phyloP scores from a whole-genome alignment of 23 tunicate genomes.

The Styela clava region DNA sequence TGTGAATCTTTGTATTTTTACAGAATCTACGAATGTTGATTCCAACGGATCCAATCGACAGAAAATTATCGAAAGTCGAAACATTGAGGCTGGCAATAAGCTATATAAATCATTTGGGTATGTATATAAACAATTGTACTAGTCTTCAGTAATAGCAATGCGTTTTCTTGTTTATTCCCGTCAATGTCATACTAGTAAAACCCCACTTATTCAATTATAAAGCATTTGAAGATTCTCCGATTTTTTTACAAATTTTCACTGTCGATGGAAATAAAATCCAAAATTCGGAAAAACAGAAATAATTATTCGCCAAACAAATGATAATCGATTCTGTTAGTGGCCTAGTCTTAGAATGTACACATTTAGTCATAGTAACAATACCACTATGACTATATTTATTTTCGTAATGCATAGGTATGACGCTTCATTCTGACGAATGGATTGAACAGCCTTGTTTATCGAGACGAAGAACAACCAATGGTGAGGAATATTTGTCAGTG shows the following conservation, averaged over 20 bases:
- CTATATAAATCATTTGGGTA: slow-evolving; percentile 66
- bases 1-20: background rate
- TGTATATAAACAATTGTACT: slow-evolving; percentile 1
- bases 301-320: no score
- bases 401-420: slow-evolving; percentile 52
- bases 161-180: no score
- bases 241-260: no score
- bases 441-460: slow-evolving; percentile 73
- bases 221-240: no score
- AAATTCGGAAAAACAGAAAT: no score
- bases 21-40: slow-evolving; percentile 66
- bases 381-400: no score
- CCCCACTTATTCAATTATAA: no score
- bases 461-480: background rate
- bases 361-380: no score
- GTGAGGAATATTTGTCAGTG: background rate
- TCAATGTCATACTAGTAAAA: no score
- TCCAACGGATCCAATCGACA: slow-evolving; percentile 72
- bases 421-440: slow-evolving; percentile 49
- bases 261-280: no score
- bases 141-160: background rate
- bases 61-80: slow-evolving; percentile 68
- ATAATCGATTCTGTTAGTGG: no score
- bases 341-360: no score
- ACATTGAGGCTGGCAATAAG: slow-evolving; percentile 70